Conservation (phyloP, 2,888 invertebrate species). For the Ceramica pisi region DNA sequence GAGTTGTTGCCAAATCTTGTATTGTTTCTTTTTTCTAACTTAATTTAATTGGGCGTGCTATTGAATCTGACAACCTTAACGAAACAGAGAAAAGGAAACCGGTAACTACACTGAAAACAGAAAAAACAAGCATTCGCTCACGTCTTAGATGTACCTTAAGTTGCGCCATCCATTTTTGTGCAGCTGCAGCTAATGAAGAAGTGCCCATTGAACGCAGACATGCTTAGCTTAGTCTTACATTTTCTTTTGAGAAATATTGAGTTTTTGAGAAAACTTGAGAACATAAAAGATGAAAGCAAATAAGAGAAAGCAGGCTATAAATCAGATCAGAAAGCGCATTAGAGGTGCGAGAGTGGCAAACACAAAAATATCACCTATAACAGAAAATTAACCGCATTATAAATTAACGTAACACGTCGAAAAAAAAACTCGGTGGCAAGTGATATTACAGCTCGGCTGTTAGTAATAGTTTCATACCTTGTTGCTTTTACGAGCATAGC, state of each 20-base stretch:
- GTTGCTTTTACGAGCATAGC: conserved; percentile 63
- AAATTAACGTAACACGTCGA: conserved; percentile 20
- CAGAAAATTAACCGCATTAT: conserved; percentile 12
- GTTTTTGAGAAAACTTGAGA: not conserved
- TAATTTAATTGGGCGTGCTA: not conserved
- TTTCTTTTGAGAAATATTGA: conserved; percentile 9
- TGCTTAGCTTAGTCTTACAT: conserved; percentile 1
- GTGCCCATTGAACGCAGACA: conserved; percentile 15
- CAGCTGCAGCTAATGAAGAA: conserved; percentile 13
- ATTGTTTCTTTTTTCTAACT: conserved; percentile 1
- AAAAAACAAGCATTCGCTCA: not conserved
- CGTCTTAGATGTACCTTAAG: not conserved
- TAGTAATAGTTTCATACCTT: conserved; percentile 65
- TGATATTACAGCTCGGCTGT: conserved; percentile 41
- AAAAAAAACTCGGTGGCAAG: conserved; percentile 35
- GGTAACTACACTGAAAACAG: not conserved
- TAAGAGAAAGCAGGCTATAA: not conserved
- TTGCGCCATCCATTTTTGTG: conserved; percentile 16
- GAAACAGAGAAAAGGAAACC: not conserved
- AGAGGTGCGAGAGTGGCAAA: not conserved
- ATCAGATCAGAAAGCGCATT: not conserved
- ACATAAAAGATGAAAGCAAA: conserved; percentile 3
- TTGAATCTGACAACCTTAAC: not conserved
- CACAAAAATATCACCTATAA: conserved; percentile 2
- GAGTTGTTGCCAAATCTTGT: conserved; percentile 9